These are phyloP conservation scores for Chloropsis cyanopogon DNA, from an alignment of 2,113 vertebrate species.

Conservation along the genomic window DNA sequence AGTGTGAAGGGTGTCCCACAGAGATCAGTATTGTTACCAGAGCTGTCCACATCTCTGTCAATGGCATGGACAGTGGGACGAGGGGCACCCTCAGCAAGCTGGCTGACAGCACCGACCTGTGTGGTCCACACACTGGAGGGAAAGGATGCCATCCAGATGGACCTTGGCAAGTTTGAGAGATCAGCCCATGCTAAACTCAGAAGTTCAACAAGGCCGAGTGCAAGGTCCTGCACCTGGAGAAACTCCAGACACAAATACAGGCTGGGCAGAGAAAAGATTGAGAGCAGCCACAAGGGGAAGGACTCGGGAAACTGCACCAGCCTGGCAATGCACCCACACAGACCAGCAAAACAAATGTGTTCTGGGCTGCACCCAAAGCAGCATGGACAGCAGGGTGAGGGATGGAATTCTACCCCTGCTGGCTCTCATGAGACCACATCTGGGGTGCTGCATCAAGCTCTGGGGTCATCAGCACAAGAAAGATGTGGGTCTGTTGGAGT, in stretches of 20 bases:
- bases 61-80: not conserved
- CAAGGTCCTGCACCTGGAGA: not conserved
- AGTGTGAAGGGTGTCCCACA: not conserved
- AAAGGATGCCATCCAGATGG: not conserved
- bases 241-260: not conserved
- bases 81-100: too few species aligned
- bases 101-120: rapidly evolving
- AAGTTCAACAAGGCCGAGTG: not conserved
- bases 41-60: not conserved
- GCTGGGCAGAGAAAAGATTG: not conserved
- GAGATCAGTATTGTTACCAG: not conserved
- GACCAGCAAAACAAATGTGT: not conserved
- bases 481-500: too few species aligned
- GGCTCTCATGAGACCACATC: not conserved
- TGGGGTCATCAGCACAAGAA: not conserved
- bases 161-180: not conserved
- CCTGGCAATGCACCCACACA: too few species aligned
- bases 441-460: not conserved
- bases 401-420: not conserved
- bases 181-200: not conserved
- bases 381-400: not conserved
- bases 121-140: too few species aligned
- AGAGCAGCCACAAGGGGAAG: not conserved
- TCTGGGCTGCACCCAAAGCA: not conserved
- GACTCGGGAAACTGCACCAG: not conserved